Base-by-base conservation (phyloP, 2,797 vertebrate species). In the Pangasius larnaudii region DNA sequence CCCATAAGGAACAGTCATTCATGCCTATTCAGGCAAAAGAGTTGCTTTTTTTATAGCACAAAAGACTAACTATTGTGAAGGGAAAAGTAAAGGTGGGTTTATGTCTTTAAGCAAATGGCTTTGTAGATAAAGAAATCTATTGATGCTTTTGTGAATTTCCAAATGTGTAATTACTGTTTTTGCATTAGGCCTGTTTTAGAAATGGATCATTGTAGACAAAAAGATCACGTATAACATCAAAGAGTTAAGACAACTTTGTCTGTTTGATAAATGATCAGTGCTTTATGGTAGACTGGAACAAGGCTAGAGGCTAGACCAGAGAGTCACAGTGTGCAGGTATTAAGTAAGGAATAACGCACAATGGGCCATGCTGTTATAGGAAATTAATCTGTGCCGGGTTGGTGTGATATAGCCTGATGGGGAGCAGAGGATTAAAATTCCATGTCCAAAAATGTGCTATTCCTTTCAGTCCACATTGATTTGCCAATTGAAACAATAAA, bases 291-390 rank as follows among this genome's bases (percentile, higher is more conserved):
- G 49, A 51, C 82, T 86, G 83, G 51, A 85, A 87, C 77, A 86
- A 86, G 75, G 67, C 61, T 88, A 86, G 58, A 87, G 87, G 27
- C 85, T 67, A 86, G 24, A 63, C 2, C 86, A 85, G 61, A 91
- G 58, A 74, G 80, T 88, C 86, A 69, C 83, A 36, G 33, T 10
- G n/a, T 33, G 16, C n/a, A 80, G 19, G 53, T 59, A 19, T 58
- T 27, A 42, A 27, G 11, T 39, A 42, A 61, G 10, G 22, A n/a
- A 61, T 61, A 24, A 24, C 0, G 2, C 6, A 59, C 53, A 59
- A 27, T 42, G 56, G 22, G 33, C 19, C 5, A 24, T 59, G 27
- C 22, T 80, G 53, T 58, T 36, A 79, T 58, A 19, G 30, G 30
- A 79, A 79, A 79, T 56, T n/a, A 51, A 49, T 27, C 22, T 42